Percentiles rank a stretch among this genome's conserved stretches.
Conservation (phyloP, 2,888 invertebrate genomes). For the Chrysomela aeneicollis region DNA sequence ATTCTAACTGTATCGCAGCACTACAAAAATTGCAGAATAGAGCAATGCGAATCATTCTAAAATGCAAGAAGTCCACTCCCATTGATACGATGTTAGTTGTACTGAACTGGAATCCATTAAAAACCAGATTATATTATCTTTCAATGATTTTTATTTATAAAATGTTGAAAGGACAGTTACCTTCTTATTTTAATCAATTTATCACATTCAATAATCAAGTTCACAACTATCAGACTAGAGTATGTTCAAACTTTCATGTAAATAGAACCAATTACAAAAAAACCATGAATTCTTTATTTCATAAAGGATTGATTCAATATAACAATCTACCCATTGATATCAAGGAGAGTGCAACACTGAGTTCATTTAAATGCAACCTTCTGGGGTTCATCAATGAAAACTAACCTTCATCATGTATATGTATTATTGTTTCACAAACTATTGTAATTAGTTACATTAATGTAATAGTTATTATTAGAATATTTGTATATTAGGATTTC, state of each 20-base stretch:
- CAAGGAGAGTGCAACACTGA: slow-evolving; percentile 4
- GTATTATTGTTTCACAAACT: too few relatives aligned
- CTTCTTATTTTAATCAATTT: not conserved
- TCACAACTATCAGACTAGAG: not conserved
- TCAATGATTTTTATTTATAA: too few relatives aligned
- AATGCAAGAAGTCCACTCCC: not conserved
- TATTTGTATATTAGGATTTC: too few relatives aligned
- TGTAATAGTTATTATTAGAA: too few relatives aligned
- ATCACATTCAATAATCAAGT: not conserved
- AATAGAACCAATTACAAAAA: slow-evolving; percentile 12
- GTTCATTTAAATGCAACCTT: slow-evolving; percentile 2
- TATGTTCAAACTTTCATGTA: slow-evolving; percentile 8
- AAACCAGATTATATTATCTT: not conserved
- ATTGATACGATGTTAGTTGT: not conserved
- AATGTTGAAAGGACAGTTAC: slow-evolving; percentile 1
- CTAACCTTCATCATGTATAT: too few relatives aligned
- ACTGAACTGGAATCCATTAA: not conserved
- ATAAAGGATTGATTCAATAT: not conserved
- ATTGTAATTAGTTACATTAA: too few relatives aligned
- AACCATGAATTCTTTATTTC: too few relatives aligned
- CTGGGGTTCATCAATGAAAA: too few relatives aligned
- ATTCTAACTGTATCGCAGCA: slow-evolving; percentile 8
- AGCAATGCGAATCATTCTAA: not conserved
- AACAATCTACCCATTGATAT: not conserved
- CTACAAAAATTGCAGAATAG: not conserved